Conservation (phyloP, 2,797 vertebrate genomes). For the Gymnoscopelus braueri region DNA sequence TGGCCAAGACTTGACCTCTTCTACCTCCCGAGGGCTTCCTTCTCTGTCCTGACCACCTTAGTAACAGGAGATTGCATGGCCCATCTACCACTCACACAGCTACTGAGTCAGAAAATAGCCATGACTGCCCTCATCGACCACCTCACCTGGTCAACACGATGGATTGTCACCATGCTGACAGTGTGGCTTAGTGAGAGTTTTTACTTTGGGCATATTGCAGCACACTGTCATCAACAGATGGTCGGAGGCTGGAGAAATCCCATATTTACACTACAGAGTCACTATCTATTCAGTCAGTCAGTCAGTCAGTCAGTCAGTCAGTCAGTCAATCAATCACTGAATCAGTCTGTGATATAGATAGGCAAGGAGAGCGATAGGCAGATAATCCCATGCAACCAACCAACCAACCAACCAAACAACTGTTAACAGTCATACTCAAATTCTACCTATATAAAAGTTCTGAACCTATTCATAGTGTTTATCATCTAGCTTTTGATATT, state of each 20-base stretch:
- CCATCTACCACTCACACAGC: slow-evolving; percentile 4
- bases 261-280: no score
- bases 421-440: background rate
- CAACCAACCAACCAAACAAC: background rate
- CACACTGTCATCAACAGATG: background rate
- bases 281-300: no score
- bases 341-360: background rate
- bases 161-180: background rate
- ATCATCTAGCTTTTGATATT: slow-evolving; percentile 9
- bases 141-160: background rate
- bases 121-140: slow-evolving; percentile 9
- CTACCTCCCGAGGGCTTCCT: background rate
- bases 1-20: slow-evolving; percentile 18
- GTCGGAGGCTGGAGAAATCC: no score
- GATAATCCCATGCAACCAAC: background rate
- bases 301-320: no score
- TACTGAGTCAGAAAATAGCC: slow-evolving; percentile 21
- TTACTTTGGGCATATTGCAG: background rate
- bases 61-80: background rate
- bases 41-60: slow-evolving; percentile 16
- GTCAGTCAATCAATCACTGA: no score
- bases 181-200: slow-evolving; percentile 4
- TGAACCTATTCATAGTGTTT: background rate
- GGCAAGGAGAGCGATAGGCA: background rate
- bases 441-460: background rate